These are phyloP conservation scores for Denticeps clupeoides DNA, from an alignment of 2,797 vertebrate species.

Conservation along the genomic window DNA sequence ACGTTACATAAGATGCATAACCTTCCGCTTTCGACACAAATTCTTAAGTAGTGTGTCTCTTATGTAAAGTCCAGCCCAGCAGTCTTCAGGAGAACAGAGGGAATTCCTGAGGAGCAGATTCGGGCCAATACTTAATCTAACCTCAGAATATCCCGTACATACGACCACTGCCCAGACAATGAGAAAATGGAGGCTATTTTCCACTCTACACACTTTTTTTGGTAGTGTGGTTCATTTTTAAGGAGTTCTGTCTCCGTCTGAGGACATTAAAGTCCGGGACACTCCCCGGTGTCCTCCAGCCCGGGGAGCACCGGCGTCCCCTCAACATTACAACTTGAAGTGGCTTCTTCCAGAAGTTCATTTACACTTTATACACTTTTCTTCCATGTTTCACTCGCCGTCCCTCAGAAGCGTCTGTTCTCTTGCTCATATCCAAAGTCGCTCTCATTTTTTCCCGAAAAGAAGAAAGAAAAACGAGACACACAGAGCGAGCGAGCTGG, in stretches of 20 bases:
- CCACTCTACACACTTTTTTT: too few relatives aligned
- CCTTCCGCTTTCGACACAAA: too few relatives aligned
- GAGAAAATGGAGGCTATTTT: too few relatives aligned
- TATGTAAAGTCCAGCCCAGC: too few relatives aligned
- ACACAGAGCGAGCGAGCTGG: conserved; percentile 51
- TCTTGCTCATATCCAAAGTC: conserved; percentile 26
- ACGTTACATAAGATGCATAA: conserved; percentile 8
- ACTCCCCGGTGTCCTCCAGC: conserved; percentile 50
- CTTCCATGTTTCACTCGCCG: conserved; percentile 53
- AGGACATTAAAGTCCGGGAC: not conserved
- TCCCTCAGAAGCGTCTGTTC: conserved; percentile 58
- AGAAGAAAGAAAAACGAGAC: conserved; percentile 31
- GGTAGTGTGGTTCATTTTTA: too few relatives aligned
- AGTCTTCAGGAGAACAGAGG: too few relatives aligned
- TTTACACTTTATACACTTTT: conserved; percentile 66
- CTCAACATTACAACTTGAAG: conserved; percentile 65
- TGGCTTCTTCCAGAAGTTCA: conserved; percentile 62
- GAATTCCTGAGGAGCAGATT: too few relatives aligned
- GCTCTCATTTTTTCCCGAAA: conserved; percentile 34
- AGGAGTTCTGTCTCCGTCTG: too few relatives aligned
- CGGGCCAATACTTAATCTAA: too few relatives aligned
- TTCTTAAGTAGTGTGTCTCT: too few relatives aligned
- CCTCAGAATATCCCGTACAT: too few relatives aligned
- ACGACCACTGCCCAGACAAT: too few relatives aligned
- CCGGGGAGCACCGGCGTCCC: conserved; percentile 49